phyloP scores from a whole-genome alignment of 2,113 vertebrate species.

The Dicaeum eximium region DNA sequence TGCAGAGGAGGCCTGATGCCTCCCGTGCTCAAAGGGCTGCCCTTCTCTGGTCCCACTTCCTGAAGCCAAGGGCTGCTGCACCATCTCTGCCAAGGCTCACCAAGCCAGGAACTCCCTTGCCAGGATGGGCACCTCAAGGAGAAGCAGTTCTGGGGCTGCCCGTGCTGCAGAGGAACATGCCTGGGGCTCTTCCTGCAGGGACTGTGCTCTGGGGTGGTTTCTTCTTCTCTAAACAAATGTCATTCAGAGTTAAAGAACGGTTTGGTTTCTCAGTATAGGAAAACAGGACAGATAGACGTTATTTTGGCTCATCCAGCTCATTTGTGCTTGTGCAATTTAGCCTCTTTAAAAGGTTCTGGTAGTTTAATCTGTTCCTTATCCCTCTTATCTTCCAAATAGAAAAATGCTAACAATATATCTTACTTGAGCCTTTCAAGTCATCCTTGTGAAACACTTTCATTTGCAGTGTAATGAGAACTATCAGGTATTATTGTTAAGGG shows the following conservation, averaged over 20 bases:
- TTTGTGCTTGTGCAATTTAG: neutral
- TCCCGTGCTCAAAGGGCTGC: fast-evolving
- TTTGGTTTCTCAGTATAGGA: neutral
- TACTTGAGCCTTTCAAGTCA: slow-evolving; percentile 56
- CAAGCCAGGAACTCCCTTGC: fast-evolving
- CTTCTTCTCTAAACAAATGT: neutral
- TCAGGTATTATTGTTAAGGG: slow-evolving; percentile 62
- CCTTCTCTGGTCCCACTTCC: neutral
- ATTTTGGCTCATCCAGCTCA: neutral
- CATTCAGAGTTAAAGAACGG: neutral
- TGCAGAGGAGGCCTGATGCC: neutral
- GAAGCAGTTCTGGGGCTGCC: neutral
- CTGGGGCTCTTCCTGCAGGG: fast-evolving
- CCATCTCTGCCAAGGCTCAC: fast-evolving
- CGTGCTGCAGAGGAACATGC: fast-evolving
- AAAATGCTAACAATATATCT: slow-evolving; percentile 57
- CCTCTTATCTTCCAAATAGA: slow-evolving; percentile 33
- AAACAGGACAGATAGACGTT: neutral
- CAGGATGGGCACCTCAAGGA: fast-evolving
- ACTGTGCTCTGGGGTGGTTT: neutral
- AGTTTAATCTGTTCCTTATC: slow-evolving; percentile 54
- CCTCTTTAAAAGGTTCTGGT: slow-evolving; percentile 4
- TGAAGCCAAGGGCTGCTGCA: neutral
- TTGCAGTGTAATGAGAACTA: slow-evolving; percentile 57
- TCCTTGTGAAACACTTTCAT: slow-evolving; percentile 59